Evolutionary conservation across 2,888 invertebrate species (phyloP), one percentile per base, ranked within the genome.

Genomic region (Ischnus inquisitorius): DNA sequence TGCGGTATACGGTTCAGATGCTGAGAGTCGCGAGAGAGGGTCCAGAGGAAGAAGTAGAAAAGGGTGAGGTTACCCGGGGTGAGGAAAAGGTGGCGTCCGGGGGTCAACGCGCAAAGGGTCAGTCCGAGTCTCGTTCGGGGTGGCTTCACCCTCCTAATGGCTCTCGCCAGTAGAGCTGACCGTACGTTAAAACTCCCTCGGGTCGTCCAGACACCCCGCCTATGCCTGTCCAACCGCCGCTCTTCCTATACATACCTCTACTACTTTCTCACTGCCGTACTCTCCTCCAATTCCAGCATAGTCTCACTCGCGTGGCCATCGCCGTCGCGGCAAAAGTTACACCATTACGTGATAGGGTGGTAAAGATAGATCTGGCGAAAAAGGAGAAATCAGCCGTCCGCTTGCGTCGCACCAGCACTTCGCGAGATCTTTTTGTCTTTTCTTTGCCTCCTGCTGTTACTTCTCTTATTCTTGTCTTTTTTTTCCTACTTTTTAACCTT

Each of bases 161-260:
- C 65, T 79, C 86, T 79, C 86, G 85, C 88, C 69, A 85, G 88
- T 86, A 88, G 78, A 83, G 90, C 91, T 92, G 92, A 92, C 92
- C 92, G 90, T 92, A 92, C 90, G 91, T 92, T 92, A 92, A 92
- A 92, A 91, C 90, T 91, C 91, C 88, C 92, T 77, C 28, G 90
- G 88, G 87, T 87, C 88, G 85, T 87, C 85, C 86, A 77, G 69
- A 82, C 85, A 82, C 71, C 72, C 79, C 67, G 64, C 41, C 76
- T 72, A 39, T 46, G 64, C 62, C 60, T 57, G 65, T 72, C 75
- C 77, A 41, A 39, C 34, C 28, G 14, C 72, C 68, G 22, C 60
- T 60, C 25, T 60, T 60, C 28, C 28, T 28, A 25, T 28, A 60
- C 12, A 28, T 5, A 22, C 19, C 62, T 19, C 34, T 41, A 39